Conservation (phyloP, 1,140 invertebrate species). For the Conus ventricosus region DNA sequence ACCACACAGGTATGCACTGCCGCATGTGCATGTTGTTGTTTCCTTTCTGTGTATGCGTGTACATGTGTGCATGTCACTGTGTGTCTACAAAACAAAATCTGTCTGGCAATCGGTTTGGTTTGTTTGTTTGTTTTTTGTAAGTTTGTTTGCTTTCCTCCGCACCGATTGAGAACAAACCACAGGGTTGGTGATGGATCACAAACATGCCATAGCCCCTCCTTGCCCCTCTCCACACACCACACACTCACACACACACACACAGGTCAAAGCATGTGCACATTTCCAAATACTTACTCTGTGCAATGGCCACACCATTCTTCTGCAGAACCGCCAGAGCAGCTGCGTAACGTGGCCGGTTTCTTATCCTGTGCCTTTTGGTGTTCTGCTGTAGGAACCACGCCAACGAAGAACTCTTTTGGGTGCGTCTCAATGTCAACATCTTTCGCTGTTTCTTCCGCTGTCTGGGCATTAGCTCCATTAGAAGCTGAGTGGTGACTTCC, state of each 20-base stretch:
- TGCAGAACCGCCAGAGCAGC: constrained; percentile 64
- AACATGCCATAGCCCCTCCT: too few relatives aligned
- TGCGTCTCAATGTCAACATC: constrained; percentile 57
- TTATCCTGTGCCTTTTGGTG: constrained; percentile 67
- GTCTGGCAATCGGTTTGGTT: too few relatives aligned
- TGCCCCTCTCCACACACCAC: too few relatives aligned
- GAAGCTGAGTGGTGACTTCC: not conserved
- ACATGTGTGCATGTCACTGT: too few relatives aligned
- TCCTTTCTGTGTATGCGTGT: too few relatives aligned
- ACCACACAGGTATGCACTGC: not conserved
- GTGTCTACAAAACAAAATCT: too few relatives aligned
- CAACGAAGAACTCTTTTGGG: constrained; percentile 60
- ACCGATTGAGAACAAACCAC: too few relatives aligned
- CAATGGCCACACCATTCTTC: constrained; percentile 67
- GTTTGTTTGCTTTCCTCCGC: too few relatives aligned
- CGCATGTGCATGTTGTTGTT: not conserved
- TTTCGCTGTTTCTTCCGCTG: constrained; percentile 22
- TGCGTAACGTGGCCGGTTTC: constrained; percentile 67
- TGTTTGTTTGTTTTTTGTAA: too few relatives aligned
- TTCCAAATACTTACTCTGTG: constrained; percentile 63
- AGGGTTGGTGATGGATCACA: too few relatives aligned
- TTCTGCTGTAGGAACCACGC: constrained; percentile 58
- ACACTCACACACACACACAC: too few relatives aligned
- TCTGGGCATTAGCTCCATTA: constrained; percentile 13
- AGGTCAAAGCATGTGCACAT: too few relatives aligned